These are phyloP conservation scores for Phalanger gymnotis DNA, from an alignment of 2,797 vertebrate species.

Conservation along the genomic window DNA sequence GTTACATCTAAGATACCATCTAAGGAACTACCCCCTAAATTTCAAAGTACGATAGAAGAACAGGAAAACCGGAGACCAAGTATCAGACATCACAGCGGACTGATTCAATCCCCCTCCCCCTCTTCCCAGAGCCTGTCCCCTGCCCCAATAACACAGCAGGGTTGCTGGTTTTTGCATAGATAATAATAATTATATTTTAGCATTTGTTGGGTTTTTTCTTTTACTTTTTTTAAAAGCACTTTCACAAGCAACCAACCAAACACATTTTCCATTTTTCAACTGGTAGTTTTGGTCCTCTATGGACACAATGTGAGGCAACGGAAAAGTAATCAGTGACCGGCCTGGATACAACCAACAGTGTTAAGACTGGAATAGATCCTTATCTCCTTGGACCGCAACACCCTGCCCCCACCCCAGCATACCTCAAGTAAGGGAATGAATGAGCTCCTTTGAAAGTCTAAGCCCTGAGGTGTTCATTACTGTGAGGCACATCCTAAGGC, in stretches of 20 bases:
- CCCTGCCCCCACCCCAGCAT: background rate
- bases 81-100: rapidly evolving
- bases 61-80: background rate
- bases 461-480: background rate
- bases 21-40: background rate
- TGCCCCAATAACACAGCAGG: background rate
- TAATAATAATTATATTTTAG: background rate
- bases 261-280: constrained; percentile 28
- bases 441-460: background rate
- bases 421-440: background rate
- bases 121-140: rapidly evolving
- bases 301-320: background rate
- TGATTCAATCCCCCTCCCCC: rapidly evolving
- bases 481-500: background rate
- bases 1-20: background rate
- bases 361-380: background rate
- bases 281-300: background rate
- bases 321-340: background rate
- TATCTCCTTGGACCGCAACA: background rate
- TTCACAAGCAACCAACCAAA: background rate
- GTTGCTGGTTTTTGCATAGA: background rate
- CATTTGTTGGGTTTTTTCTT: background rate
- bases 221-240: constrained; percentile 11
- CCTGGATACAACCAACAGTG: rapidly evolving
- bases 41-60: background rate